Base-by-base conservation (phyloP, 2,888 invertebrate genomes). In the Temnothorax rugatulus region DNA sequence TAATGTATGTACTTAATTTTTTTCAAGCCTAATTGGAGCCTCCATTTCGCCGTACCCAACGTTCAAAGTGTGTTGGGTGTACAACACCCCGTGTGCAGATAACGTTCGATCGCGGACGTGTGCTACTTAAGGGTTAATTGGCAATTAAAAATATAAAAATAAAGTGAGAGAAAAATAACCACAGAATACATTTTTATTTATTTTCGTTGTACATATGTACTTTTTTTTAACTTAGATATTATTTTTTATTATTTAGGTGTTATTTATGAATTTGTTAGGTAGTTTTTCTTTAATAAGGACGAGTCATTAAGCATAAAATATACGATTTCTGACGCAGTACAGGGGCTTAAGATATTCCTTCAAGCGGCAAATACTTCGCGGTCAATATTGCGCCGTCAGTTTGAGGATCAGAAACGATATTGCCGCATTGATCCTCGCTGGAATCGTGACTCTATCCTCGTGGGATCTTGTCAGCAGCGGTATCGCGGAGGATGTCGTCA, bases 331-430 rank as follows among this genome's bases (percentile, higher is more conserved):
- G 57, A 59, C 79, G 64, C 50, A 63, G 71, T 3, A 18, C 81
- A 94, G 94, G 91, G 91, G 91, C 47, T 84, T 94, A 38, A 87
- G 86, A 44, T 91, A 90, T 11, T 86, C 91, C 0, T 93, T 94
- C n/a, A 88, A 91, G 54, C 81, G 88, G 63, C 91, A 92, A 61
- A 87, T 92, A 15, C 63, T 82, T 13, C 85, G 85, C 47, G 87
- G 89, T 47, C 81, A 82, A 21, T 63, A 84, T 8, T 90, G 86
- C 82, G 75, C 86, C 75, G 84, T 90, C 90, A 90, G 91, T 89
- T 54, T 84, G 81, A 92, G 86, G 90, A 92, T 95, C 85, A 91
- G 93, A 52, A 93, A 94, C 81, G 91, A 93, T 75, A 88, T 94
- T 4, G 91, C 91, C 8, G 77, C 83, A 8, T 73, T 94, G n/a